phyloP scores from a whole-genome alignment of 2,888 invertebrate species.

The Marronus borbonicus region DNA sequence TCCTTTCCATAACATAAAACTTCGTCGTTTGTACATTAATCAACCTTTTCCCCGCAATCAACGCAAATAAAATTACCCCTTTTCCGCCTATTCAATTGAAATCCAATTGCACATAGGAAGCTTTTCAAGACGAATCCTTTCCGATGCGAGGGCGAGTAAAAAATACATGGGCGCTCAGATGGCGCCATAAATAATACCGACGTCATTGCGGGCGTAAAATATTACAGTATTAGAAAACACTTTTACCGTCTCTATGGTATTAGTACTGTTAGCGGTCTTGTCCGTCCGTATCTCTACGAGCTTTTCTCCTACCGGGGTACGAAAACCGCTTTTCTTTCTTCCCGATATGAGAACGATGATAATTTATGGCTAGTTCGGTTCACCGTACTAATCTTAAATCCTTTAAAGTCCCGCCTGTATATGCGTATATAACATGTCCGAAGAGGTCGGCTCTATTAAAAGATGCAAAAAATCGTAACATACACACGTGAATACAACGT shows the following conservation, averaged over 20 bases:
- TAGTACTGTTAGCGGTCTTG: constrained; percentile 2
- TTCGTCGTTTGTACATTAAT: too few relatives aligned
- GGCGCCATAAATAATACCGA: constrained; percentile 7
- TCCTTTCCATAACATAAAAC: too few relatives aligned
- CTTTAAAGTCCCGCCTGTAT: neutral
- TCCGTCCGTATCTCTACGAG: neutral
- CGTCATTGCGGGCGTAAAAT: constrained; percentile 1
- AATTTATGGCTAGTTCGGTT: constrained; percentile 6
- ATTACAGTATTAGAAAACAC: constrained; percentile 10
- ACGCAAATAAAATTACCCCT: neutral
- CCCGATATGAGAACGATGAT: neutral
- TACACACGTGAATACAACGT: neutral
- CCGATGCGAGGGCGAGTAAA: neutral
- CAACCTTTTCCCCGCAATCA: neutral
- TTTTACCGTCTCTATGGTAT: constrained; percentile 7
- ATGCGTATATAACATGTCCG: neutral
- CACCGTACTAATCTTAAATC: neutral
- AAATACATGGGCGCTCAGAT: constrained; percentile 1
- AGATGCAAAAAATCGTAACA: neutral
- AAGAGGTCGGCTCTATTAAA: constrained; percentile 20
- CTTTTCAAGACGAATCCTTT: neutral
- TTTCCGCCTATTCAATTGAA: neutral
- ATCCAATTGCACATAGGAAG: neutral
- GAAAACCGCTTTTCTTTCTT: neutral
- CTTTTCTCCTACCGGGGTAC: neutral